phyloP scores from a whole-genome alignment of 2,888 invertebrate species.

The Cephus rjabovi region DNA sequence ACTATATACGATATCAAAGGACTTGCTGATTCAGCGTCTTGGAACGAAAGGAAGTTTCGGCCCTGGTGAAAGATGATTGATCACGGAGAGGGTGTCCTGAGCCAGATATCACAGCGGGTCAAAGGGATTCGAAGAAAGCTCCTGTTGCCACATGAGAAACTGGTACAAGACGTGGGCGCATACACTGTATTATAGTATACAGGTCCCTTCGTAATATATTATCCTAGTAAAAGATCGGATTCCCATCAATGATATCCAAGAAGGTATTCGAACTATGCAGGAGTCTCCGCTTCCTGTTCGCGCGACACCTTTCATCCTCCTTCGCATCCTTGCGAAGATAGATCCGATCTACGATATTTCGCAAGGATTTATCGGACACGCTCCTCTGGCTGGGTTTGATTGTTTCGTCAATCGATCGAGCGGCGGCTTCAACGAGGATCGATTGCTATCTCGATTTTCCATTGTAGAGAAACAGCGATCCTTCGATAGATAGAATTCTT shows the following conservation, averaged over 20 bases:
- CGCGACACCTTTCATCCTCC: not conserved
- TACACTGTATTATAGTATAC: not conserved
- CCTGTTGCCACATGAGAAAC: not conserved
- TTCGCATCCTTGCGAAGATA: not conserved
- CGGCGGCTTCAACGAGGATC: slow-evolving; percentile 25
- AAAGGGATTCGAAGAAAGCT: not conserved
- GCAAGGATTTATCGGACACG: slow-evolving; percentile 43
- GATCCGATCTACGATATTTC: slow-evolving; percentile 10
- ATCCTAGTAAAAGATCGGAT: not conserved
- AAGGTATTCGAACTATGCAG: not conserved
- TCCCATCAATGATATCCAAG: not conserved
- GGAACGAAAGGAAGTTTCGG: slow-evolving; percentile 32
- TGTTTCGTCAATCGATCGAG: slow-evolving; percentile 34
- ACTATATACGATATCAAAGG: slow-evolving; percentile 31
- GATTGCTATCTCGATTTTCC: slow-evolving; percentile 59
- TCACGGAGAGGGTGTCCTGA: slow-evolving; percentile 44
- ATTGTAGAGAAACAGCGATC: slow-evolving; percentile 37
- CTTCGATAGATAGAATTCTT: not conserved
- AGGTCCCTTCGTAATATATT: not conserved
- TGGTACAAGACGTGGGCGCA: not conserved
- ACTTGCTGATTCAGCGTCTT: slow-evolving; percentile 49
- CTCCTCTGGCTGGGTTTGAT: slow-evolving; percentile 34
- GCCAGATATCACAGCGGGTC: slow-evolving; percentile 17
- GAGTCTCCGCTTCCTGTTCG: not conserved
- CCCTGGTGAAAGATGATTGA: slow-evolving; percentile 40